Percentiles rank a stretch among this genome's conserved stretches.
These are phyloP conservation scores for Nysson spinosus DNA, from an alignment of 2,888 invertebrate species.

Conservation along the genomic window DNA sequence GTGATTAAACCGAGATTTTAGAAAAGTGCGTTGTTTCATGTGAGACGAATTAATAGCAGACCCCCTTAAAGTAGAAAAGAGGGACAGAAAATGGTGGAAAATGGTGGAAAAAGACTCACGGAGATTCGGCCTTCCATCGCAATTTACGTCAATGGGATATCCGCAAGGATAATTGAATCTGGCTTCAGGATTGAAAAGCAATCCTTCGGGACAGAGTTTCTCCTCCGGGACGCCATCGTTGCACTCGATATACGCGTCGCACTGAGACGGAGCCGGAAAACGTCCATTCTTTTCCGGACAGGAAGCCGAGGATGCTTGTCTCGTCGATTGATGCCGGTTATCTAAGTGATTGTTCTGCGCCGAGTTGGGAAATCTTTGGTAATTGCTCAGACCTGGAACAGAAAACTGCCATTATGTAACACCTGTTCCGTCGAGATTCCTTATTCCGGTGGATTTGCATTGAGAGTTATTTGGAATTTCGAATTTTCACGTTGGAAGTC, in stretches of 20 bases:
- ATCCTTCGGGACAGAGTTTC: slow-evolving; percentile 89
- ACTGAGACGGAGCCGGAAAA: slow-evolving; percentile 83
- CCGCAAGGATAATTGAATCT: slow-evolving; percentile 87
- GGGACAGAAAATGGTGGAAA: neutral
- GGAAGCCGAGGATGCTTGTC: slow-evolving; percentile 53
- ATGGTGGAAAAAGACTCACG: slow-evolving; percentile 66
- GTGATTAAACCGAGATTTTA: too few relatives aligned
- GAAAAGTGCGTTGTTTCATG: too few relatives aligned
- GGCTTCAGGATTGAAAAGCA: slow-evolving; percentile 86
- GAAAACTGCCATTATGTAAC: neutral
- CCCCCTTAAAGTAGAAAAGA: too few relatives aligned
- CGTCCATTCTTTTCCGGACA: slow-evolving; percentile 86
- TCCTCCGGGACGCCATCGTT: slow-evolving; percentile 86
- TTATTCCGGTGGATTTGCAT: too few relatives aligned
- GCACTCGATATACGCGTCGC: slow-evolving; percentile 87
- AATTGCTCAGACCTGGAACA: slow-evolving; percentile 52
- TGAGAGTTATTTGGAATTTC: too few relatives aligned
- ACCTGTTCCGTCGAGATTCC: too few relatives aligned
- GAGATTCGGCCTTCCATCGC: slow-evolving; percentile 82
- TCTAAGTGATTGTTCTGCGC: slow-evolving; percentile 31
- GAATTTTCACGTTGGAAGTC: too few relatives aligned
- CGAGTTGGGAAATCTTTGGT: slow-evolving; percentile 17
- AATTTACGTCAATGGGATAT: slow-evolving; percentile 90
- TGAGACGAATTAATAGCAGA: too few relatives aligned
- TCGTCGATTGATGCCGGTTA: slow-evolving; percentile 20